Percentiles rank a stretch among this genome's conserved stretches.
phyloP scores from a whole-genome alignment of 2,888 invertebrate genomes.

The Xanthorhoe spadicearia region DNA sequence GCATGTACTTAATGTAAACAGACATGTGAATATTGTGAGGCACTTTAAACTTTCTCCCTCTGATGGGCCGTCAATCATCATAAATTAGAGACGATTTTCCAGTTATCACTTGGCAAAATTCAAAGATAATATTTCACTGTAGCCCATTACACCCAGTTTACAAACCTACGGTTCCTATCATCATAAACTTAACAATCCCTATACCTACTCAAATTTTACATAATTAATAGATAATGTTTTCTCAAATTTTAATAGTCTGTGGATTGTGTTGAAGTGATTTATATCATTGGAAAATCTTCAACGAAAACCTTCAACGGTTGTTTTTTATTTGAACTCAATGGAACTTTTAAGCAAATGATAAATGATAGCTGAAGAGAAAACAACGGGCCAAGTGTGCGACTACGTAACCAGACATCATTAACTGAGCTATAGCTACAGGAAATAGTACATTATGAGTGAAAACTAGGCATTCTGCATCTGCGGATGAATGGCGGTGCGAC shows the following conservation, averaged over 20 bases:
- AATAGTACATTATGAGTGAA: conserved; percentile 62
- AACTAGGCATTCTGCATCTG: conserved; percentile 58
- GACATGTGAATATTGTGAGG: conserved; percentile 71
- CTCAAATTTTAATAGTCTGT: conserved; percentile 20
- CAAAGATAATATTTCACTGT: conserved; percentile 39
- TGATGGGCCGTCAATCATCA: conserved; percentile 79
- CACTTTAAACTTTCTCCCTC: conserved; percentile 75
- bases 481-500: conserved; percentile 48
- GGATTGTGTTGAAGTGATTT: conserved; percentile 15
- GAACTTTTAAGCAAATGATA: conserved; percentile 48
- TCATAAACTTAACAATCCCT: conserved; percentile 19
- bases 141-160: conserved; percentile 21
- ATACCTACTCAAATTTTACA: conserved; percentile 9
- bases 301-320: not conserved
- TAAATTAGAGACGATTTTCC: conserved; percentile 74
- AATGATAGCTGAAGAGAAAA: conserved; percentile 55
- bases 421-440: conserved; percentile 51
- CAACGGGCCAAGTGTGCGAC: conserved; percentile 47
- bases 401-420: conserved; percentile 57
- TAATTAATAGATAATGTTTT: conserved; percentile 5
- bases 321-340: conserved; percentile 29
- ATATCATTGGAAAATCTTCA: conserved; percentile 20
- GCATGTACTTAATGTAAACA: conserved; percentile 69
- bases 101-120: conserved; percentile 66
- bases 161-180: conserved; percentile 15